Conservation (phyloP, 1,140 invertebrate genomes). For the Pseudomyrmex sp. region DNA sequence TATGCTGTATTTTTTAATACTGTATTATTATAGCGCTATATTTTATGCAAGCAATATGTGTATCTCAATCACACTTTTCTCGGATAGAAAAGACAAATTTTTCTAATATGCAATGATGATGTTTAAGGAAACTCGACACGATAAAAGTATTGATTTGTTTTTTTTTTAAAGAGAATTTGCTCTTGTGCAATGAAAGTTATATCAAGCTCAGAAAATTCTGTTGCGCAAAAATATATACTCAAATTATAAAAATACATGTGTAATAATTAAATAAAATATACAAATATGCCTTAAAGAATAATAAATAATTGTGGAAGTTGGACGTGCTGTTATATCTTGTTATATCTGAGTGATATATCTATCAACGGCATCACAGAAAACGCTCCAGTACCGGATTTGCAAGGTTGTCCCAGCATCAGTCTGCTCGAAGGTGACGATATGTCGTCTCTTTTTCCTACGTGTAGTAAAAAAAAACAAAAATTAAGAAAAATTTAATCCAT, state of each 20-base stretch:
- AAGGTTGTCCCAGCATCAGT: conserved; percentile 94
- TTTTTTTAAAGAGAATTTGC: too few relatives aligned
- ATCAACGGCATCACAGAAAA: conserved; percentile 85
- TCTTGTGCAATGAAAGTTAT: too few relatives aligned
- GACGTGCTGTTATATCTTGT: conserved; percentile 65
- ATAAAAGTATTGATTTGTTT: too few relatives aligned
- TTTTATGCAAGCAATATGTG: conserved; percentile 31
- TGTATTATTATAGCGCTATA: conserved; percentile 54
- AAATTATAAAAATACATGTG: conserved; percentile 52
- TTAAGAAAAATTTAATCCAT: conserved; percentile 14
- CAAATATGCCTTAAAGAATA: conserved; percentile 22
- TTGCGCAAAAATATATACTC: conserved; percentile 63
- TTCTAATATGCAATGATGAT: conserved; percentile 5
- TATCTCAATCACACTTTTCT: conserved; percentile 24
- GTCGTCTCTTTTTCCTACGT: conserved; percentile 89
- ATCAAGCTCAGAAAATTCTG: conserved; percentile 37
- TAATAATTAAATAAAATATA: background rate
- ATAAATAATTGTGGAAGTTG: conserved; percentile 20
- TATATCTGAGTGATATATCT: too few relatives aligned
- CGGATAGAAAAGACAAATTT: conserved; percentile 28
- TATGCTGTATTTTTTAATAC: conserved; percentile 59
- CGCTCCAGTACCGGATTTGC: conserved; percentile 93
- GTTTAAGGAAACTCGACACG: background rate
- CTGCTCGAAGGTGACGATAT: conserved; percentile 95
- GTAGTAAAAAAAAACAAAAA: conserved; percentile 53